phyloP scores from a whole-genome alignment of 2,113 vertebrate species.

The Xenotilapia longispinis region DNA sequence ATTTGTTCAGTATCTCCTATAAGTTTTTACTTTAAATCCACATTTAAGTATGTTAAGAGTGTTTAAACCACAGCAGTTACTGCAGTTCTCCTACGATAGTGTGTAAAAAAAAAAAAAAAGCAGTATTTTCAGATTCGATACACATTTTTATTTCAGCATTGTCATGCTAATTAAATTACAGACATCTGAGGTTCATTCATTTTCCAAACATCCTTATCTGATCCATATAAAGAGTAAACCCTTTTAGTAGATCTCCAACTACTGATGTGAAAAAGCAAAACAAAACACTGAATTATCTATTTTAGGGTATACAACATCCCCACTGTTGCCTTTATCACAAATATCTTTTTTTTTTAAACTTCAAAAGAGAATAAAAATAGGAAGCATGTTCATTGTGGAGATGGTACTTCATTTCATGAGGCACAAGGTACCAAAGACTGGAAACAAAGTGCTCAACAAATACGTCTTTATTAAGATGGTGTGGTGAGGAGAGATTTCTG shows the following conservation, averaged over 20 bases:
- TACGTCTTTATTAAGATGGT: constrained; percentile 52
- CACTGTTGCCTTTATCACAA: neutral
- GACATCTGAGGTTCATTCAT: neutral
- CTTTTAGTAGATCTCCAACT: neutral
- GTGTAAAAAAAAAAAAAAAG: neutral
- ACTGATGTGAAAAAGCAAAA: neutral
- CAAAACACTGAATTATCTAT: neutral
- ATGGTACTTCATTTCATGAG: neutral
- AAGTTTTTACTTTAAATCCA: neutral
- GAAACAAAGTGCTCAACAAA: constrained; percentile 38
- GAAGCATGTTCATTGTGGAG: neutral
- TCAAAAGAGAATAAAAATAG: neutral
- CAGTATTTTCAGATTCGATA: neutral
- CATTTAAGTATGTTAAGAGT: neutral
- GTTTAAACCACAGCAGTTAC: neutral
- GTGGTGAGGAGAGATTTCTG: constrained; percentile 8
- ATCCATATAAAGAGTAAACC: neutral
- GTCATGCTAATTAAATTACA: neutral
- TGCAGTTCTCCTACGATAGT: neutral
- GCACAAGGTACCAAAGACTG: neutral
- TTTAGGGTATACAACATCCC: neutral
- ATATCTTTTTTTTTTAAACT: neutral
- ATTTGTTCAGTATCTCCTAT: neutral
- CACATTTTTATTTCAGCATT: neutral
- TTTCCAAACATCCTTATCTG: neutral